Percentiles rank a stretch among this genome's conserved stretches.
phyloP scores from a whole-genome alignment of 1,140 invertebrate species.

The Lysiphlebus fabarum region DNA sequence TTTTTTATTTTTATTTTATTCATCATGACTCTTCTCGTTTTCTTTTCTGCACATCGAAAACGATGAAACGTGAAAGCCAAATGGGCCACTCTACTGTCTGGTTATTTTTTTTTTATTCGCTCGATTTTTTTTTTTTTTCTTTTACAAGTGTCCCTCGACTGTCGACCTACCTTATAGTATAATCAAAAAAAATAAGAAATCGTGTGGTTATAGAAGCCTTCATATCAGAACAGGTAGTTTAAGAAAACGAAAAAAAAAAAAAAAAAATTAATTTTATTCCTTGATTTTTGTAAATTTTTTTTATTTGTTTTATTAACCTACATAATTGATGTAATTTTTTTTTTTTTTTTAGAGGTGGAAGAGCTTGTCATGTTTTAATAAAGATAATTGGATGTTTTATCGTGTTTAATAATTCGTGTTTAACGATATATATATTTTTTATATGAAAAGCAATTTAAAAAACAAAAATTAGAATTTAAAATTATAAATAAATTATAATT shows the following conservation, averaged over 20 bases:
- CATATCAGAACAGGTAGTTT: too few species aligned
- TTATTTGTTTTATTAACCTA: too few species aligned
- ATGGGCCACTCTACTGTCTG: constrained; percentile 15
- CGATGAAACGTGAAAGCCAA: constrained; percentile 12
- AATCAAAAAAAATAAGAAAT: background rate
- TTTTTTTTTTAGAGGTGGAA: too few species aligned
- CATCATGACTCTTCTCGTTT: background rate
- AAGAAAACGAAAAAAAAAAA: too few species aligned
- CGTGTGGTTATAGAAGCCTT: background rate
- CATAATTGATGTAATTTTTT: too few species aligned
- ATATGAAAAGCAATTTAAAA: too few species aligned
- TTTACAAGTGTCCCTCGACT: too few species aligned
- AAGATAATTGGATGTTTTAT: background rate
- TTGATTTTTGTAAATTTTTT: too few species aligned
- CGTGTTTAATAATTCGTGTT: constrained; percentile 2
- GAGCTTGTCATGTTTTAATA: constrained; percentile 8
- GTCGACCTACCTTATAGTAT: background rate
- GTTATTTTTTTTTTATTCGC: background rate
- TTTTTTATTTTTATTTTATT: background rate
- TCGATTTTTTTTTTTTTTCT: too few species aligned
- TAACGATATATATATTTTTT: background rate
- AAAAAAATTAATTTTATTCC: too few species aligned
- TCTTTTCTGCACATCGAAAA: constrained; percentile 17
- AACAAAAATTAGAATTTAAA: too few species aligned
- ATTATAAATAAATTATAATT: background rate